Base-by-base conservation (phyloP, 2,888 invertebrate genomes). In the Leptogaster cylindrica region DNA sequence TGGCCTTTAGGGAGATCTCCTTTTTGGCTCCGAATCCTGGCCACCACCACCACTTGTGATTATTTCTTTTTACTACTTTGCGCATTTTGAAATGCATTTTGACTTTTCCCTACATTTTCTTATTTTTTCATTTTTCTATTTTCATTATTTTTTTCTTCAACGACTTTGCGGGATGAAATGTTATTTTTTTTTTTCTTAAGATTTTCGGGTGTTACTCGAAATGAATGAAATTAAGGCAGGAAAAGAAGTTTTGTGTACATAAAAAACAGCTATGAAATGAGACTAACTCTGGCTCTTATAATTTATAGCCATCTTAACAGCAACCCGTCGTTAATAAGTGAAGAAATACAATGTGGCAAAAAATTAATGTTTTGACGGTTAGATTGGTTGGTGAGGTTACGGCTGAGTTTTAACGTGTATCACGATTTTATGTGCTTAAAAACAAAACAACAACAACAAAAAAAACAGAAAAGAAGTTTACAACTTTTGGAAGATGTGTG, bases 301-400 rank as follows among this genome's bases (percentile, higher is more conserved):
- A 61, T 61, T 61, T 61, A 61, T 61, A 44, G 23, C 23, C 44
- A 5, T 61, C 44, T 61, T 61, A 44, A 44, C 61, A 44, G 36
- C 18, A 28, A 27, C 16, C 41, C 61, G 31, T 44, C 61, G 41
- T 61, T 61, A 61, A 61, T 61, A 44, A 44, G 61, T 44, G 27
- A 44, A 44, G 44, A 61, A 28, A 28, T 44, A 44, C 61, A 61
- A 61, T 55, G 61, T 61, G 61, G 61, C 61, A 44, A 61, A 41
- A 61, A 61, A 41, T 27, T 44, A 41, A 41, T 61, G 61, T 61
- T 61, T 61, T 61, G 61, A 61, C 61, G 61, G 41, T 61, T 28
- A 61, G 31, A 61, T 61, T 44, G 55, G 12, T 55, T 55, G 55
- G 31, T 20, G 55, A 55, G 36, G 39, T 55, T 55, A 23, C 18